Base-by-base conservation (phyloP, 2,113 vertebrate species). In the Paracanthobrama guichenoti region DNA sequence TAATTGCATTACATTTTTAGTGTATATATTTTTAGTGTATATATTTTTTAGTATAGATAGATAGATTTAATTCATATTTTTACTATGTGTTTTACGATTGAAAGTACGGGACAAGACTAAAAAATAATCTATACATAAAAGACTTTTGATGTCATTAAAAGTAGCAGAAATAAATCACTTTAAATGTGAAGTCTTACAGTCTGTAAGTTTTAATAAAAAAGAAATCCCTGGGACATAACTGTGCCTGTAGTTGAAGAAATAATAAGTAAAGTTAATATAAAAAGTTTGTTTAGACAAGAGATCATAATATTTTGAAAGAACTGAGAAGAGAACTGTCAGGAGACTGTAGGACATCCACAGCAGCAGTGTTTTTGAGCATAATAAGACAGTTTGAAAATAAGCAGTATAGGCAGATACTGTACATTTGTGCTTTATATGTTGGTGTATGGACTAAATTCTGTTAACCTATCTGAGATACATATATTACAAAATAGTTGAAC, bases 401-500 rank as follows among this genome's bases (percentile, higher is more conserved):
- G 31, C 11, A 20, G 28, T 77, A 39, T 3, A 12, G 28, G 11
- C 28, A 59, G 22, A 77, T 59, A 59, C 53, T n/a, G 31, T 39
- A 22, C 50, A 42, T 39, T 2, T 16, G 22, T 59, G 2, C 7
- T 9, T 16, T 77, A n/a, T 77, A n/a, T 77, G 31, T n/a, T 39
- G 3, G 2, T 39, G 31, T 59, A 28, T 18, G 2, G 14, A 39
- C 5, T n/a, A 4, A 48, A 74, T 50, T 28, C 16, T 0, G 24
- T 55, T 20, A 78, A 24, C 53, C 1, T 55, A 16, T 55, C 62
- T 9, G 26, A 71, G 64, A 18, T 39, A 16, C 10, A 12, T 53
- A 46, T 22, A 71, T 20, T 39, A 57, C n/a, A 67, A 28, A 67
- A 76, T 14, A 31, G 22, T 55, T 81, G 75, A 71, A 79, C 46